Base-by-base conservation (phyloP, 2,113 vertebrate species). In the Ceyx margarethae region DNA sequence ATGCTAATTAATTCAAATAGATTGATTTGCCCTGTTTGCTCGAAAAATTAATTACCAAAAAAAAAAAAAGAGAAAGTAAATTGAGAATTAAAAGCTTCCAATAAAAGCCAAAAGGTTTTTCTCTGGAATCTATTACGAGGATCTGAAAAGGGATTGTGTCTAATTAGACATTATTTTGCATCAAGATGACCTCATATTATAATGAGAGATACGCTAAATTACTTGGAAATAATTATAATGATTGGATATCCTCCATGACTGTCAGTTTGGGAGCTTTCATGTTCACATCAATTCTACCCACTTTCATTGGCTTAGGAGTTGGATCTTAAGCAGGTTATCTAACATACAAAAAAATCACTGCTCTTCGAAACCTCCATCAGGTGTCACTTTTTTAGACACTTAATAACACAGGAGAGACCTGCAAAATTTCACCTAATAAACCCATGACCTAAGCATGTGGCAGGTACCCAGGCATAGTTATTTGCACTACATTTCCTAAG, bases 111-210 rank as follows among this genome's bases (percentile, higher is more conserved):
- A 93, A 95, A 96, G 85, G 60, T 93, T 94, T 96, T 96, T 62
- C 84, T 72, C 83, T 73, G 65, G 93, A 94, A 94, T 92, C 80
- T 73, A 82, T 82, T 90, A 95, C 5, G 25, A 91, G 78, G 73
- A 94, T 89, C 90, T 81, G 68, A 94, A 96, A 97, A 54, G 64
- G 57, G 77, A 89, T 72, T 73, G 79, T 72, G 72, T 69, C 92
- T 97, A 95, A 95, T 96, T 94, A 96, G 95, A 91, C 66, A 82
- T 91, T 57, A 90, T 88, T 94, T 87, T 86, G 58, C 85, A 84
- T 91, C 91, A 64, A 94, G 87, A 96, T 96, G 96, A 97, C 94
- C 96, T 97, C 96, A 80, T 85, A 62, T 78, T 54, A 69, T 94
- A 96, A 96, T 93, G 92, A 95, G 89, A 95, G 93, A 91, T 89